Conservation (phyloP, 2,888 invertebrate species). For the Diloba caeruleocephala region DNA sequence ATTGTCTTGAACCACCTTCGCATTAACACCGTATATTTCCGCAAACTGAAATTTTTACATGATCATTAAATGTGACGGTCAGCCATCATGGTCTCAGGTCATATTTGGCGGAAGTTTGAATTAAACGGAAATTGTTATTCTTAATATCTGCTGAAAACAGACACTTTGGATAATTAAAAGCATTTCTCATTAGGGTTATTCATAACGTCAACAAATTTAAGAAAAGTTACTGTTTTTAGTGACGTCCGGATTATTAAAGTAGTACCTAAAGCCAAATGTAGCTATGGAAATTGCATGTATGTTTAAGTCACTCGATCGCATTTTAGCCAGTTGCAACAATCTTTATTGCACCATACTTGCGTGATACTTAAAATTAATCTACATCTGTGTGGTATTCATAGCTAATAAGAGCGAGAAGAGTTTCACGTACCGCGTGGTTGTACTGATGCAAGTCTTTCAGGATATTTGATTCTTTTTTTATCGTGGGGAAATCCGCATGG, state of each 20-base stretch:
- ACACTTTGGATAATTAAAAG: conserved; percentile 16
- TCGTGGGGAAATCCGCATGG: no score
- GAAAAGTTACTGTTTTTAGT: conserved; percentile 13
- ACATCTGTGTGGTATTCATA: conserved; percentile 20
- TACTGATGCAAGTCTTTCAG: no score
- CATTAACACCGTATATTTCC: conserved; percentile 62
- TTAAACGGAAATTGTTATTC: conserved; percentile 44
- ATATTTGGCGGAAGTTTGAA: conserved; percentile 64
- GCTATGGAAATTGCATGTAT: no score
- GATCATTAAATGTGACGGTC: conserved; percentile 65
- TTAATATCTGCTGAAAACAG: conserved; percentile 37
- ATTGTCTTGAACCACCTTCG: conserved; percentile 51
- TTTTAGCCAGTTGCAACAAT: conserved; percentile 22
- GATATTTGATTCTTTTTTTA: no score
- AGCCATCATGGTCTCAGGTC: conserved; percentile 52
- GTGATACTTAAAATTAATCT: conserved; percentile 8
- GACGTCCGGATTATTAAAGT: conserved; percentile 3
- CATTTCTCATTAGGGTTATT: conserved; percentile 29
- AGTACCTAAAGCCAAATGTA: conserved; percentile 1
- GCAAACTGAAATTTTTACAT: conserved; percentile 59
- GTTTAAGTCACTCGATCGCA: neutral
- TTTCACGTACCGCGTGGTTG: no score
- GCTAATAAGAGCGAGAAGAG: conserved; percentile 5
- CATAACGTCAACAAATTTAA: conserved; percentile 26
- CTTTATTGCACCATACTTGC: conserved; percentile 8